Conservation (phyloP, 2,113 vertebrate genomes). For the Neolamprologus ventralis region DNA sequence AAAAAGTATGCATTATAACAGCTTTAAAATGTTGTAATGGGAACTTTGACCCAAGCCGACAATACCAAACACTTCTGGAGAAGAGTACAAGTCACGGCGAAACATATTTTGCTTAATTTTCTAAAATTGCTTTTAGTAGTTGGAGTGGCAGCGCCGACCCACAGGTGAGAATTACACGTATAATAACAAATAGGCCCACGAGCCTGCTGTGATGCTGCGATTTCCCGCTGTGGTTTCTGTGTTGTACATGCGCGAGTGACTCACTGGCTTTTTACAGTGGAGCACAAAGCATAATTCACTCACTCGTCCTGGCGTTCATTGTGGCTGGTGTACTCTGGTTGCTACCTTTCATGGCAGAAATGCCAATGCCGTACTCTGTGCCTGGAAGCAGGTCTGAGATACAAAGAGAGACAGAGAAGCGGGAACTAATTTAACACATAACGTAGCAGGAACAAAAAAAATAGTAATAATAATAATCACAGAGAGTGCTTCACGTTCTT, state of each 20-base stretch:
- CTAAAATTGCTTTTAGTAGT: background rate
- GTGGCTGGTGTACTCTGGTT: slow-evolving; percentile 92
- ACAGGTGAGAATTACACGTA: background rate
- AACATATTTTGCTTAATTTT: slow-evolving; percentile 3
- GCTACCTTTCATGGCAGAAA: slow-evolving; percentile 81
- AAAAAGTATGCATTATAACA: background rate
- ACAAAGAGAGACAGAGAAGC: background rate
- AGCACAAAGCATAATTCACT: slow-evolving; percentile 35
- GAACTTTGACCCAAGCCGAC: background rate
- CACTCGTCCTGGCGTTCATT: slow-evolving; percentile 95
- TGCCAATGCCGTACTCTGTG: slow-evolving; percentile 94
- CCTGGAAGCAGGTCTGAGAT: slow-evolving; percentile 85
- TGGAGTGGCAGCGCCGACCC: background rate
- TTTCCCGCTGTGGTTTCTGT: background rate
- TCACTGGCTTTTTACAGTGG: background rate
- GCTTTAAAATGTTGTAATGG: slow-evolving; percentile 18
- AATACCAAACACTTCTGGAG: background rate
- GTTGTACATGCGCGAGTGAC: background rate
- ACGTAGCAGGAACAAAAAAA: background rate
- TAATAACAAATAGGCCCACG: background rate
- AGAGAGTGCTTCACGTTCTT: background rate
- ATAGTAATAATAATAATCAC: background rate
- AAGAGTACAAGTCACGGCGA: background rate
- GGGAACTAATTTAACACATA: background rate
- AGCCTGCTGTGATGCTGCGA: background rate